Evolutionary conservation across 2,113 vertebrate species (phyloP).

Genomic region (Alaudala cheleensis): DNA sequence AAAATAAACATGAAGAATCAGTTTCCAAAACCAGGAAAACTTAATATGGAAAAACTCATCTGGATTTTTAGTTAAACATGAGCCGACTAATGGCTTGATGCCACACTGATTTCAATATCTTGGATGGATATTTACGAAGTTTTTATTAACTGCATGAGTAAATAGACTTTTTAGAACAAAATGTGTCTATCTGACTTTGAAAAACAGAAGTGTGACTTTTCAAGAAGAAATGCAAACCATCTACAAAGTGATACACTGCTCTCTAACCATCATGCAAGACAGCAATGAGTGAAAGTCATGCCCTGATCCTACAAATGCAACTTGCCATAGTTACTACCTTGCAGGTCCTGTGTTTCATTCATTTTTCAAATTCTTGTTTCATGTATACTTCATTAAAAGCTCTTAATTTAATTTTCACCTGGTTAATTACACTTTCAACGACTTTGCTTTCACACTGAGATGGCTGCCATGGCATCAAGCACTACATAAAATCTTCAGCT

Average conservation of each 20-base stretch:
- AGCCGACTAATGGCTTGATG: not conserved
- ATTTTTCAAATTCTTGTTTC: not conserved
- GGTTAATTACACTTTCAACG: conserved; percentile 18
- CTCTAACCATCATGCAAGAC: not conserved
- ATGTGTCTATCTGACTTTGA: not conserved
- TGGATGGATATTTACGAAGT: not conserved
- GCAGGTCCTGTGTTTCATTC: not conserved
- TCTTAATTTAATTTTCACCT: conserved; percentile 56
- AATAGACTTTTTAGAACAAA: not conserved
- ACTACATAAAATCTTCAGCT: conserved; percentile 19
- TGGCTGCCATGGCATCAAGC: not conserved
- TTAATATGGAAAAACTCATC: not conserved
- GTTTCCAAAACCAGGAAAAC: not conserved
- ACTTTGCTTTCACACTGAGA: not conserved
- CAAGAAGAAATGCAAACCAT: not conserved
- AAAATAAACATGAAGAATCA: not conserved
- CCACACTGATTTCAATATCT: not conserved
- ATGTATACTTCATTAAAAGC: conserved; percentile 13
- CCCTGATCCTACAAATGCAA: not conserved
- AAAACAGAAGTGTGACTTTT: not conserved
- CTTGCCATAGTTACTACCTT: not conserved
- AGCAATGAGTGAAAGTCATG: not conserved
- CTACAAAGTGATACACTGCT: not conserved
- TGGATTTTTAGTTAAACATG: not conserved
- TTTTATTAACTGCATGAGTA: not conserved